phyloP scores from a whole-genome alignment of 1,140 invertebrate species.

The Diorhabda sublineata region DNA sequence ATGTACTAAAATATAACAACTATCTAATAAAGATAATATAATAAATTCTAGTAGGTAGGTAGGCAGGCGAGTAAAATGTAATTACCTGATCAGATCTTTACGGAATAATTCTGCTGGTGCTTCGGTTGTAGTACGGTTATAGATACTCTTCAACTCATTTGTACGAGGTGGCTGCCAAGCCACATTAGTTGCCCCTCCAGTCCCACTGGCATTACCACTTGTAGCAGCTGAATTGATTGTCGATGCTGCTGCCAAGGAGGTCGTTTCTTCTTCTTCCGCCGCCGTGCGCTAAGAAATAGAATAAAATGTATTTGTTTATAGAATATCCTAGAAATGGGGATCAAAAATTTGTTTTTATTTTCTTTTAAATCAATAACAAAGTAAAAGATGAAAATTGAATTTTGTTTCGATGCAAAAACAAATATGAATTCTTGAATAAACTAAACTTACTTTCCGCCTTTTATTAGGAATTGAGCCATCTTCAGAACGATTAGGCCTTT shows the following conservation, averaged over 20 bases:
- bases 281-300: slow-evolving; percentile 39
- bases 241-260: slow-evolving; percentile 53
- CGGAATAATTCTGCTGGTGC: slow-evolving; percentile 87
- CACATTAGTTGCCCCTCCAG: slow-evolving; percentile 62
- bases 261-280: slow-evolving; percentile 53
- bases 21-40: too few species aligned
- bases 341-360: too few species aligned
- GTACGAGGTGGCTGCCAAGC: slow-evolving; percentile 78
- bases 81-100: slow-evolving; percentile 82
- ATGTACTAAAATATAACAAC: too few species aligned
- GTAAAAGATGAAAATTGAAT: slow-evolving; percentile 6
- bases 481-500: slow-evolving; percentile 61
- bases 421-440: background rate
- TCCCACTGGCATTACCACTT: slow-evolving; percentile 61
- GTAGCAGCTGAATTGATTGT: slow-evolving; percentile 53
- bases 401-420: slow-evolving; percentile 18
- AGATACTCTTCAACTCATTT: slow-evolving; percentile 83
- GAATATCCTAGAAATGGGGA: too few species aligned
- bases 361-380: too few species aligned
- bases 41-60: too few species aligned
- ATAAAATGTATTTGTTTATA: too few species aligned
- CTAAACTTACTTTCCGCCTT: slow-evolving; percentile 59
- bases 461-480: slow-evolving; percentile 65
- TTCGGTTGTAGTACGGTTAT: slow-evolving; percentile 83
- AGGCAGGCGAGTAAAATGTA: background rate